These are phyloP conservation scores for Athalia circularis DNA, from an alignment of 2,888 invertebrate genomes.

Conservation along the genomic window DNA sequence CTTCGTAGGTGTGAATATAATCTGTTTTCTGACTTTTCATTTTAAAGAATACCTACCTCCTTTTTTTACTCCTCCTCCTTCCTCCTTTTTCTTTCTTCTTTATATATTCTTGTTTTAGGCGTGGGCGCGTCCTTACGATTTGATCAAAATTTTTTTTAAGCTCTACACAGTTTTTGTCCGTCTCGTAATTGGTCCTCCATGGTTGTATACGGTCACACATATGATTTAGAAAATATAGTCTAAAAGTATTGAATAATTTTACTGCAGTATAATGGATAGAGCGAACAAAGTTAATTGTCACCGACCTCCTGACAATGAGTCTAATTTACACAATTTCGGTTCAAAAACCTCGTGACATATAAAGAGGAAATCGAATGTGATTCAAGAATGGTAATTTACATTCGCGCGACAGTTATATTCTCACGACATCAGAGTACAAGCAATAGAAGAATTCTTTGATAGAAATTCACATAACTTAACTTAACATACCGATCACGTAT, in stretches of 20 bases:
- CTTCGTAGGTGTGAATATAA: background rate
- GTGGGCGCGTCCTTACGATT: too few species aligned
- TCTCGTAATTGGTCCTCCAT: too few species aligned
- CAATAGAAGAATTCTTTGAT: background rate
- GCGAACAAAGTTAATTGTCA: background rate
- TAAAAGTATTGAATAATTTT: too few species aligned
- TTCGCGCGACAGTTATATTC: too few species aligned
- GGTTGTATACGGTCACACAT: too few species aligned
- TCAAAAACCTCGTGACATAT: background rate
- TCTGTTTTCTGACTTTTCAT: slow-evolving; percentile 9
- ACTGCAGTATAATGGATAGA: too few species aligned
- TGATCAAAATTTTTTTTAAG: too few species aligned
- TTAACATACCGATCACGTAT: background rate
- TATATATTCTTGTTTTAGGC: too few species aligned
- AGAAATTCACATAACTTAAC: background rate
- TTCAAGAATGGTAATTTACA: background rate
- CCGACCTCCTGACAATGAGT: background rate
- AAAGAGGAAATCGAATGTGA: background rate
- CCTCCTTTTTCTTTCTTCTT: too few species aligned
- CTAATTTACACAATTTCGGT: slow-evolving; percentile 3
- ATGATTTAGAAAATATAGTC: too few species aligned
- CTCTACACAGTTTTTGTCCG: too few species aligned
- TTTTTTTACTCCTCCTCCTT: too few species aligned
- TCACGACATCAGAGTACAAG: background rate
- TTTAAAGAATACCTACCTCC: background rate